Percentiles rank a stretch among this genome's conserved stretches.
Evolutionary conservation across 2,888 invertebrate genomes (phyloP).

Genomic region (Nomada fucata): DNA sequence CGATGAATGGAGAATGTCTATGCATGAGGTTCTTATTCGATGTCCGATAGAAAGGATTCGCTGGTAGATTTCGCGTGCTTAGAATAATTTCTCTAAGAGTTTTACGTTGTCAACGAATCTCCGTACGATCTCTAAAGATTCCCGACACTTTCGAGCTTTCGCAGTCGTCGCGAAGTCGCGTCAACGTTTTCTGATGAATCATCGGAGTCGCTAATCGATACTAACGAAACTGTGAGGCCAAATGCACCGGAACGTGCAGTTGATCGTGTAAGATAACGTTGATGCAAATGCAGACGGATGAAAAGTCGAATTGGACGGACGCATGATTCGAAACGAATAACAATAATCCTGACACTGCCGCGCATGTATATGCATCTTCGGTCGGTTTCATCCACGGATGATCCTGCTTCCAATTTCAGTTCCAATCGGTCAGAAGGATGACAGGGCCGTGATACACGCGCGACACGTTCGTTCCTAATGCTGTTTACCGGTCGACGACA

Average conservation of each 20-base stretch:
- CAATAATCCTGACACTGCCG: not conserved
- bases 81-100: conserved; percentile 10
- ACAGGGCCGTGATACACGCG: conserved; percentile 55
- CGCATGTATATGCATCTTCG: conserved; percentile 10
- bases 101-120: conserved; percentile 43
- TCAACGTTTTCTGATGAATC: conserved; percentile 18
- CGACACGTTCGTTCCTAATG: conserved; percentile 44
- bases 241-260: too few species aligned
- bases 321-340: not conserved
- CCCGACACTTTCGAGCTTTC: conserved; percentile 28
- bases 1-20: not conserved
- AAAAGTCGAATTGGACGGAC: conserved; percentile 3
- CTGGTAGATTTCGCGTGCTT: not conserved
- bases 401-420: conserved; percentile 56
- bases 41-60: not conserved
- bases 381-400: conserved; percentile 41
- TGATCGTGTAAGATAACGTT: too few species aligned
- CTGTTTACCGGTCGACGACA: conserved; percentile 50
- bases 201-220: not conserved
- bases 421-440: conserved; percentile 59
- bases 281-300: not conserved
- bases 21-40: not conserved
- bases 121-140: conserved; percentile 52
- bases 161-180: conserved; percentile 42
- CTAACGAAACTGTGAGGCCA: too few species aligned